phyloP scores from a whole-genome alignment of 2,113 vertebrate genomes.

The Prolemur simus region DNA sequence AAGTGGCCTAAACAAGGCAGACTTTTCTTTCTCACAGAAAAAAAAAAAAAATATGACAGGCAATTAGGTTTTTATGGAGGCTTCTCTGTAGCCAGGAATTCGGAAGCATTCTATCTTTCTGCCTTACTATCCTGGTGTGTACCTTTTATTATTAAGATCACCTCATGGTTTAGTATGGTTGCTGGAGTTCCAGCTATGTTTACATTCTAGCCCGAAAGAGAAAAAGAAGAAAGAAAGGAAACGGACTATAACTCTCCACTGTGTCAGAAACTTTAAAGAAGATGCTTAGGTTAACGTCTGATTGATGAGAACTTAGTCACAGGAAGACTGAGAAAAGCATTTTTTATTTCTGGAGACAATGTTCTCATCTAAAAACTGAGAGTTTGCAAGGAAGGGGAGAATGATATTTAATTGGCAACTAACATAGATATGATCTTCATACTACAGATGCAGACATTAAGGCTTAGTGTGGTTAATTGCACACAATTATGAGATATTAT shows the following conservation, averaged over 20 bases:
- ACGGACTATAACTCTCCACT: neutral
- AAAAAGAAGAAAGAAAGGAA: neutral
- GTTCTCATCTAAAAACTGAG: neutral
- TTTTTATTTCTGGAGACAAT: neutral
- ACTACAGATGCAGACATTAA: neutral
- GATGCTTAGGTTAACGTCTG: neutral
- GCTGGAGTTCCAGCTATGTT: neutral
- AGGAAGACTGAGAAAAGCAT: neutral
- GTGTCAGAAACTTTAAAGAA: neutral
- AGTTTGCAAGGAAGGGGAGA: neutral
- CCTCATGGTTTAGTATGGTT: neutral
- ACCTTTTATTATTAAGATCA: neutral
- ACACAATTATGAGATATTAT: neutral
- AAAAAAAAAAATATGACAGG: neutral
- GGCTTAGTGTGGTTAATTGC: neutral
- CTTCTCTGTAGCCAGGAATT: neutral
- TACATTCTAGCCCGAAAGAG: neutral
- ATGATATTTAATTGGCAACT: neutral
- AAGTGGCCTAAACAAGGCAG: neutral
- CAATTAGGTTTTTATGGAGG: neutral
- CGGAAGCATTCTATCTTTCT: neutral
- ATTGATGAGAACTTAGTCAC: neutral
- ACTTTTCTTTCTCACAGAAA: neutral
- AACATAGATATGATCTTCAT: neutral
- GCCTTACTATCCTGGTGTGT: neutral